Conservation (phyloP, 2,797 vertebrate species). For the Epinephelus coioides region DNA sequence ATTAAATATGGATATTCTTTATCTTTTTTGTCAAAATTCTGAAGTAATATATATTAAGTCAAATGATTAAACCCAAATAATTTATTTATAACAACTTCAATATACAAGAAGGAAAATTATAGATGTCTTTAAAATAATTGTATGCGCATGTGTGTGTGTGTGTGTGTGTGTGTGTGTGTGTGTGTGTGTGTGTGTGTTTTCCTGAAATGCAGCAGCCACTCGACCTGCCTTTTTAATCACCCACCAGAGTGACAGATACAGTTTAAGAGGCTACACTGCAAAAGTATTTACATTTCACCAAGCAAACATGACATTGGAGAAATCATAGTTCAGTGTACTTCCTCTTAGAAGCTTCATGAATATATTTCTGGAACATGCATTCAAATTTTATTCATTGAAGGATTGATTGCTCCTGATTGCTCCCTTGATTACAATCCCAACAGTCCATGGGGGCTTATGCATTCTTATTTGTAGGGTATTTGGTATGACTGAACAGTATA, state of each 20-base stretch:
- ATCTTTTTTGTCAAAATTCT: neutral
- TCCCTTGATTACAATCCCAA: constrained; percentile 69
- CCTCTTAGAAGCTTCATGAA: constrained; percentile 11
- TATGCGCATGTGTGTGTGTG: too few species aligned
- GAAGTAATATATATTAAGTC: neutral
- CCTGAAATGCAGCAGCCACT: neutral
- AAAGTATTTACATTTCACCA: constrained; percentile 1
- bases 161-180: neutral
- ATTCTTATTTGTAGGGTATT: constrained; percentile 52
- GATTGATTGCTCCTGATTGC: constrained; percentile 67
- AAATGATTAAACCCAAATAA: neutral
- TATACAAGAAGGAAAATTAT: neutral
- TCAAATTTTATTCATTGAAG: constrained; percentile 59
- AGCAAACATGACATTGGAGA: constrained; percentile 7
- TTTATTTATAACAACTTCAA: neutral
- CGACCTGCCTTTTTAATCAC: neutral
- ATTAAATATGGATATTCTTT: neutral
- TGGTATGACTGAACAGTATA: constrained; percentile 47
- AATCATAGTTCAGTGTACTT: neutral
- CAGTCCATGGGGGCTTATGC: constrained; percentile 33
- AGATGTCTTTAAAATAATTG: neutral
- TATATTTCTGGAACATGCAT: constrained; percentile 39
- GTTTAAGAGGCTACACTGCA: constrained; percentile 3
- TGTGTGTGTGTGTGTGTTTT: neutral
- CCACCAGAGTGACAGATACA: neutral